Base-by-base conservation (phyloP, 1,140 invertebrate genomes). In the Plutomurus gul region DNA sequence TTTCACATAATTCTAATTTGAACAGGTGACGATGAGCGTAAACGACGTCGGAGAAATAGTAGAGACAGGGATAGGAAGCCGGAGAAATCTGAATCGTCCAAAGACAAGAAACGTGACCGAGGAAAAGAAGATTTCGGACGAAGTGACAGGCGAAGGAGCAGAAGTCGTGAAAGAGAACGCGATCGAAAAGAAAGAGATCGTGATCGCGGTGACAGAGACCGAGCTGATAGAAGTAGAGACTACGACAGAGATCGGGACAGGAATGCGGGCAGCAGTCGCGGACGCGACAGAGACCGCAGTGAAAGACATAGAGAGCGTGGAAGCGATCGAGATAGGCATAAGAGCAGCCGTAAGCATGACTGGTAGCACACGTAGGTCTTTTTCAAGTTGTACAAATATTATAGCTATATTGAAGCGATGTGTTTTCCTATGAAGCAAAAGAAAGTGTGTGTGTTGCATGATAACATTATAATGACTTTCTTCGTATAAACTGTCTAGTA, bases 181-280 rank as follows among this genome's bases (percentile, higher is more conserved):
- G 51, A 84, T 84, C 10, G 84, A 30, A 77, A 77, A 76, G 83
- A 85, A 22, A 73, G 82, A 18, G 83, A 85, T 13, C 80, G 82
- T 22, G 80, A 84, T 60, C 70, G 78, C n/a, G 81, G 82, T 16
- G 82, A 83, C 13, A 36, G 83, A 43, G 75, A 75, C 33, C 30
- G 81, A 36, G n/a, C n/a, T n/a, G 78, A 84, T 43, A 39, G 81
- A 47, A 70, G 74, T 40, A 43, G 81, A 25, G 80, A 81, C 43
- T 43, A 77, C 47, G 65, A 81, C 22, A 43, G 79, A 74, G 76
- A 79, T 71, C 75, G 78, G 16, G 82, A 83, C 18, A 75, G 81
- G 40, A 51, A 77, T 11, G 56, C 82, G 18, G 25, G 22, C 7
- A 7, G 71, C 20, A 37, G 47, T 40, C 47, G 27, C 8, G 27